Percentiles rank a stretch among this genome's conserved stretches.
Conservation (phyloP, 2,797 vertebrate genomes). For the Balearica regulorum region DNA sequence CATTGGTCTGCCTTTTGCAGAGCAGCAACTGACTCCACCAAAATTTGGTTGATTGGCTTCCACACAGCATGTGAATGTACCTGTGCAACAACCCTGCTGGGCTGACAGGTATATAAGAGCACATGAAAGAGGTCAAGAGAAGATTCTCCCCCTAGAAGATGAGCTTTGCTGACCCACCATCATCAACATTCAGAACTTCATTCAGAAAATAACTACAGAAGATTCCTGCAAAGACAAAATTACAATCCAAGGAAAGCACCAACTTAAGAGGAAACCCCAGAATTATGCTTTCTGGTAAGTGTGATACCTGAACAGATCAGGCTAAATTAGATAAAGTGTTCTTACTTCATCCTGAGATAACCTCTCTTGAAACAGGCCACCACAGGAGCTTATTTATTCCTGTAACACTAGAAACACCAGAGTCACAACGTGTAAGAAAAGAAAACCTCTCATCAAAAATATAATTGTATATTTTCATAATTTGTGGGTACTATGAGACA, state of each 20-base stretch:
- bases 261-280: not conserved
- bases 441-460: not conserved
- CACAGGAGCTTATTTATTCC: not conserved
- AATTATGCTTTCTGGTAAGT: not conserved
- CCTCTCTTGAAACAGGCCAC: not conserved
- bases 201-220: not conserved
- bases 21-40: not conserved
- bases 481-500: not conserved
- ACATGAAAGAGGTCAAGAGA: not conserved
- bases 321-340: not conserved
- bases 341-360: not conserved
- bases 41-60: not conserved
- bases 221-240: not conserved
- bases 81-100: not conserved
- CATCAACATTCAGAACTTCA: not conserved
- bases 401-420: not conserved
- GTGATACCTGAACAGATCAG: not conserved
- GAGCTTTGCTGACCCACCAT: not conserved
- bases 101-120: not conserved
- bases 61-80: not conserved
- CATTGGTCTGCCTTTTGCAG: not conserved
- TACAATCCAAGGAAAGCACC: not conserved
- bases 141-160: not conserved
- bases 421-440: not conserved
- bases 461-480: not conserved